Percentiles rank a stretch among this genome's conserved stretches.
phyloP scores from a whole-genome alignment of 2,797 vertebrate genomes.

The Channallabes apus region DNA sequence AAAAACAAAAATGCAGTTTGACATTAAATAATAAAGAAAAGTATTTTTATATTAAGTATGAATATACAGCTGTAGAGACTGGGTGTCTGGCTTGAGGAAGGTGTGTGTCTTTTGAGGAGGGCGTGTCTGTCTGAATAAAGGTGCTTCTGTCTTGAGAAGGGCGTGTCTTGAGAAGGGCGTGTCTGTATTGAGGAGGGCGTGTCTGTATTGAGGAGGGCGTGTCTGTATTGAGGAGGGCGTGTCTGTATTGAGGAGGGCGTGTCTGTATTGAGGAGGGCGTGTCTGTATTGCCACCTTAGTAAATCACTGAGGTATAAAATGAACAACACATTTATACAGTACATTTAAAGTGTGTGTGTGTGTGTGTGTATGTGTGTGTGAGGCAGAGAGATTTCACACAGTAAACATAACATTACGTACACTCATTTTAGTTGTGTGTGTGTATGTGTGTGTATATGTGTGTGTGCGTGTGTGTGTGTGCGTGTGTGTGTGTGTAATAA shows the following conservation, averaged over 20 bases:
- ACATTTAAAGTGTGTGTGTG: not conserved
- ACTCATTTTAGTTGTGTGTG: conserved; percentile 12
- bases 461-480: not conserved
- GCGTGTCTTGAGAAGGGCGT: no score
- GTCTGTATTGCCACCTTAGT: not conserved
- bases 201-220: not conserved
- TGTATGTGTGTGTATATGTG: not conserved
- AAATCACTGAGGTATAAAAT: not conserved
- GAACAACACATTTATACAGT: not conserved
- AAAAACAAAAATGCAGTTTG: not conserved
- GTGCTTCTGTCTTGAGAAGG: no score
- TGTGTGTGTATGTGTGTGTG: not conserved
- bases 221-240: not conserved
- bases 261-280: not conserved
- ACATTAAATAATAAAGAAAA: not conserved
- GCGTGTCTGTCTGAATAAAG: no score
- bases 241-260: not conserved
- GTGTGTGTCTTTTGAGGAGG: no score
- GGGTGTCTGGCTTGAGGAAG: no score
- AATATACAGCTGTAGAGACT: not conserved
- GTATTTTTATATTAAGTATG: not conserved
- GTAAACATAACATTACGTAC: not conserved
- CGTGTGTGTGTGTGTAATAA: not conserved
- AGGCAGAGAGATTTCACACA: conserved; percentile 1
- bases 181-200: not conserved